phyloP scores from a whole-genome alignment of 2,113 vertebrate genomes.

The Xiphias gladius region DNA sequence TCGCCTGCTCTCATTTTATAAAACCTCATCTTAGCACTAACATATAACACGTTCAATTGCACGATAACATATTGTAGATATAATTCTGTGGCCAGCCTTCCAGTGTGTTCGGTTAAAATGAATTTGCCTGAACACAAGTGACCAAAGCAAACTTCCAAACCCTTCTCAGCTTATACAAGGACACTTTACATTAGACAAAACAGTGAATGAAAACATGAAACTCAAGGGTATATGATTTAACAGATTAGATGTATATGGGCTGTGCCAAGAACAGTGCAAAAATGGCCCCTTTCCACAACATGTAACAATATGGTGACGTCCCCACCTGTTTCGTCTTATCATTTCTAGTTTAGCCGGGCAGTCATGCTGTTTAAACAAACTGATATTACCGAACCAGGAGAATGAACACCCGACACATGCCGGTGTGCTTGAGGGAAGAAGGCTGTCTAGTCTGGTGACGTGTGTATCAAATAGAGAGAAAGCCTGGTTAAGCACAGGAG shows the following conservation, averaged over 20 bases:
- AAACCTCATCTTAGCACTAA: neutral
- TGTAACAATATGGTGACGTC: neutral
- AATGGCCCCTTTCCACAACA: neutral
- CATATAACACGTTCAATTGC: neutral
- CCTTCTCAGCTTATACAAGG: neutral
- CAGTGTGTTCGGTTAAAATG: neutral
- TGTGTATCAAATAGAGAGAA: slow-evolving; percentile 9
- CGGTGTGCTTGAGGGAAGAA: neutral
- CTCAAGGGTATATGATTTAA: neutral
- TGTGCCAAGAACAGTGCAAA: neutral
- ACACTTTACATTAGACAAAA: slow-evolving; percentile 29
- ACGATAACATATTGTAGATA: no score
- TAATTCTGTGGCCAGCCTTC: no score
- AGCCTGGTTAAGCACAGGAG: neutral
- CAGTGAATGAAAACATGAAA: neutral
- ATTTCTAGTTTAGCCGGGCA: slow-evolving; percentile 1
- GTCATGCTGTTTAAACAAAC: slow-evolving; percentile 5
- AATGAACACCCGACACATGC: slow-evolving; percentile 19
- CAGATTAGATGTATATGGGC: slow-evolving; percentile 3
- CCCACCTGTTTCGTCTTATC: neutral
- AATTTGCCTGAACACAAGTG: neutral
- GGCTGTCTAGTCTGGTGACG: slow-evolving; percentile 1
- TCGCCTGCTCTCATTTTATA: neutral
- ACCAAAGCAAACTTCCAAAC: neutral
- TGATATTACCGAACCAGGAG: slow-evolving; percentile 5